Conservation (phyloP, 2,113 vertebrate species). For the Periophthalmus modestus region DNA sequence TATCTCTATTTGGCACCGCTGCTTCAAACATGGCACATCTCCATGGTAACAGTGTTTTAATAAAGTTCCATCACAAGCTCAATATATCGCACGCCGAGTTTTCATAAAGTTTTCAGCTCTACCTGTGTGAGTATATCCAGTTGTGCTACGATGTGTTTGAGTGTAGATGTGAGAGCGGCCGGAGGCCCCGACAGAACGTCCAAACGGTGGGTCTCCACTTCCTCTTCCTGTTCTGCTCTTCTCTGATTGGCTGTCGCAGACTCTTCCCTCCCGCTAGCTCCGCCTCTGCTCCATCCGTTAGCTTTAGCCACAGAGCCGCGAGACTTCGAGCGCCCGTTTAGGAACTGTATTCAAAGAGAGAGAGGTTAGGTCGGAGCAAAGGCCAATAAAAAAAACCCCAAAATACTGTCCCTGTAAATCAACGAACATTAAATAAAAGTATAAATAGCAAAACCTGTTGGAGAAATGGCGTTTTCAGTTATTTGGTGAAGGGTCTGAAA, state of each 20-base stretch:
- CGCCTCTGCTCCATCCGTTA: conserved; percentile 16
- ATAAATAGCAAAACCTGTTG: too few relatives aligned
- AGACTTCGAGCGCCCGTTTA: neutral
- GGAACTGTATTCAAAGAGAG: conserved; percentile 1
- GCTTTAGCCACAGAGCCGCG: neutral
- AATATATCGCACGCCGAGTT: too few relatives aligned
- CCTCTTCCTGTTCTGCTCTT: conserved; percentile 41
- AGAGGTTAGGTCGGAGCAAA: too few relatives aligned
- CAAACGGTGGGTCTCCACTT: conserved; percentile 30
- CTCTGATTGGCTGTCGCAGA: conserved; percentile 13
- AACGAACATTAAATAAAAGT: too few relatives aligned
- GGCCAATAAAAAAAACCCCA: too few relatives aligned
- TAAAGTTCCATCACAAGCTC: too few relatives aligned
- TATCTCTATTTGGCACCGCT: too few relatives aligned
- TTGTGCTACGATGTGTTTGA: conserved; percentile 88
- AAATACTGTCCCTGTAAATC: too few relatives aligned
- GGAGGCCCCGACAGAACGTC: conserved; percentile 68
- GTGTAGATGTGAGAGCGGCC: conserved; percentile 68
- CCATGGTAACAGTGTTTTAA: too few relatives aligned
- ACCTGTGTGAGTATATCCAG: conserved; percentile 90
- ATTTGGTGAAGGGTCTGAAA: too few relatives aligned
- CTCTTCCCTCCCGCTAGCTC: conserved; percentile 14
- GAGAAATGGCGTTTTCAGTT: too few relatives aligned
- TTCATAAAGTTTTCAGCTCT: conserved; percentile 22
- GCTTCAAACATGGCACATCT: too few relatives aligned